A percentile compares a stretch with the other conserved stretches of the same genome.
These are phyloP conservation scores for Sigmodon hispidus DNA, from an alignment of 2,113 vertebrate genomes.

Conservation along the genomic window DNA sequence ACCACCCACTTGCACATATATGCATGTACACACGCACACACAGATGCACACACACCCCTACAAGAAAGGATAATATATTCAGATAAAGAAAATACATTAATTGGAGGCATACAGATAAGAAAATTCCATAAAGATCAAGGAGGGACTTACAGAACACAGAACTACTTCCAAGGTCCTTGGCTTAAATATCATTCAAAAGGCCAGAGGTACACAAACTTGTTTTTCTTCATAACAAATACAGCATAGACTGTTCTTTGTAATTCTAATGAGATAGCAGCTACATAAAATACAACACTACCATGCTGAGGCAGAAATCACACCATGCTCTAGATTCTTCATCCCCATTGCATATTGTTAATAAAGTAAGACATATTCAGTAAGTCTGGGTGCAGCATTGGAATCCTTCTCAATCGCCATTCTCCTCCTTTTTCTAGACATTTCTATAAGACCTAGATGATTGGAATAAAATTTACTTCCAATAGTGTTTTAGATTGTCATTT, in stretches of 20 bases:
- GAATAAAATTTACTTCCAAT: background rate
- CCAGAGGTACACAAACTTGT: background rate
- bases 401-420: background rate
- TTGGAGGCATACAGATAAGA: background rate
- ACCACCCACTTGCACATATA: no score
- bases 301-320: background rate
- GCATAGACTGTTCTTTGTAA: background rate
- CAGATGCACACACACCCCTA: background rate
- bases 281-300: background rate
- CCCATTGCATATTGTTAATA: background rate
- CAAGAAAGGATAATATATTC: background rate
- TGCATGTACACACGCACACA: background rate
- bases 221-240: background rate
- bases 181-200: background rate
- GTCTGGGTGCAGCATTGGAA: background rate
- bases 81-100: conserved; percentile 3
- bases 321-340: background rate
- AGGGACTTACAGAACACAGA: conserved; percentile 32
- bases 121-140: conserved; percentile 9
- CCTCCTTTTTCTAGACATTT: background rate
- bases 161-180: background rate
- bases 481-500: background rate
- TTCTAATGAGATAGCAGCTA: background rate
- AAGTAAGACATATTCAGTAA: background rate
- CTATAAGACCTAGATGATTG: background rate